phyloP scores from a whole-genome alignment of 1,140 invertebrate genomes.

The Atta cephalotes region DNA sequence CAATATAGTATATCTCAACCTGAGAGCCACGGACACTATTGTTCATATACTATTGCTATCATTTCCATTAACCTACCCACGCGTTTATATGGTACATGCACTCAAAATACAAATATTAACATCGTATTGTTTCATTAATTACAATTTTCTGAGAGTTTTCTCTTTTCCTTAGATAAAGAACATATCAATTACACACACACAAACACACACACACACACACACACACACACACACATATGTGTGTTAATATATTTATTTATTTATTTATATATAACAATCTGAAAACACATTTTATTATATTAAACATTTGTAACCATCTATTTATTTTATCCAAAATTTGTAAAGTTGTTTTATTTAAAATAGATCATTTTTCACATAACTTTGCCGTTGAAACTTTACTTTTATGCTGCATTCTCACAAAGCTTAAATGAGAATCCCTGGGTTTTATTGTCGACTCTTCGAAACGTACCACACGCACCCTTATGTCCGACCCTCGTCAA shows the following conservation, averaged over 20 bases:
- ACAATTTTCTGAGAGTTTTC: neutral
- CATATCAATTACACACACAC: neutral
- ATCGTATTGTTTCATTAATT: constrained; percentile 9
- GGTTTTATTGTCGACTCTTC: constrained; percentile 48
- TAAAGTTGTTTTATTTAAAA: neutral
- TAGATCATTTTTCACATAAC: neutral
- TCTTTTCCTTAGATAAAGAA: neutral
- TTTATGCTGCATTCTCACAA: neutral
- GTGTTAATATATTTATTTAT: too few species aligned
- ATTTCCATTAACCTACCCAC: constrained; percentile 17
- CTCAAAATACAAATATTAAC: neutral
- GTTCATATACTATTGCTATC: constrained; percentile 18
- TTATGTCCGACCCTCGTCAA: constrained; percentile 73
- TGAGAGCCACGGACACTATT: constrained; percentile 6
- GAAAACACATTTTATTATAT: neutral
- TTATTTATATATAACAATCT: neutral
- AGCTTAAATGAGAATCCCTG: constrained; percentile 57
- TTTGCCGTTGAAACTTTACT: neutral
- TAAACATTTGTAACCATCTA: neutral
- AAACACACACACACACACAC: too few species aligned
- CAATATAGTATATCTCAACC: constrained; percentile 16
- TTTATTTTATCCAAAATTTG: neutral
- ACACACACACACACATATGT: too few species aligned
- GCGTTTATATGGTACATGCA: neutral
- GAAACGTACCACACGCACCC: constrained; percentile 44